Evolutionary conservation across 1,140 invertebrate genomes (phyloP), one percentile per base, ranked within the genome.

Genomic region (Hylyphantes graminicola): DNA sequence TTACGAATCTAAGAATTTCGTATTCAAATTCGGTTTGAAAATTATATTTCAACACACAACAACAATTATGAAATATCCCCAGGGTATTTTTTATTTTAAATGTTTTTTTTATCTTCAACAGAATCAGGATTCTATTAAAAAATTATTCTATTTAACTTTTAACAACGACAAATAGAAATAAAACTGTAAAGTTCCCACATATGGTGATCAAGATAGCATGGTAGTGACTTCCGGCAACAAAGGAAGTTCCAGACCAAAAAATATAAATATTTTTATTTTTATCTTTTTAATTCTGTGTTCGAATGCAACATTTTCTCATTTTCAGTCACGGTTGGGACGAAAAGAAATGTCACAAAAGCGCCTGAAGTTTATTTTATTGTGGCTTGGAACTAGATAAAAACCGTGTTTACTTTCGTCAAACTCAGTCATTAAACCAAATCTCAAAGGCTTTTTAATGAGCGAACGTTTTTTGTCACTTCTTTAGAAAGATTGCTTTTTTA

Each of bases 391-490:
- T 10, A 81, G 68, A 81, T 81, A 81, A 81, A 81, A 73, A 48
- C 57, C 76, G 10, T 81, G 68, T 73, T 73, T 81, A 81, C 63
- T 81, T 81, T 72, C 68, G 72, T 73, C 48, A 64, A 35, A 73
- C 21, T 55, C 12, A 48, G 48, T 51, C 68, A 81, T 81, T 81
- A 81, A 63, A 54, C 63, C 21, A 17, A 53, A 7, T n/a, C 17
- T 81, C 63, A 7, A 54, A 59, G 65, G 65, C 55, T 53, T 81
- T 35, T 72, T 81, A 81, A 81, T 81, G 79, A 81, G 68, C 79
- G 54, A 81, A 81, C 57, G 8, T 78, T 65, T 55, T 78, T 35
- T 70, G 17, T 54, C 9, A 13, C 51, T 77, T 53, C 5, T 72
- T 67, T 53, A 55, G 17, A 19, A 10, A 35, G 35, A 54, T 54